Base-by-base conservation (phyloP, 2,888 invertebrate genomes). In the Rhagium mordax region DNA sequence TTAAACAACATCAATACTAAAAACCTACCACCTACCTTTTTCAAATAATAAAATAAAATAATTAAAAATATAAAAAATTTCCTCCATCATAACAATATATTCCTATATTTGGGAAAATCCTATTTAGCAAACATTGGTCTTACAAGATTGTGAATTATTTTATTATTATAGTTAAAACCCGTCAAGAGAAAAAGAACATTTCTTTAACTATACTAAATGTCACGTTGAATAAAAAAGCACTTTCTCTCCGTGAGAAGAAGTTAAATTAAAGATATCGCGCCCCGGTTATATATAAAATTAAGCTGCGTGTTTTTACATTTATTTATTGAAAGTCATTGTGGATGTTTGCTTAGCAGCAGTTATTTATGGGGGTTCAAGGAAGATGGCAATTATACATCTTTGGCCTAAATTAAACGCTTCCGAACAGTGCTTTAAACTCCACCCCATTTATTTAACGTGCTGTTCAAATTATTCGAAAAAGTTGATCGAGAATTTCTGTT, bases 381-480 rank as follows among this genome's bases (percentile, higher is more conserved):
- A 29, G 59, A 59, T 33, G 59, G 59, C 33, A 59, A 59, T 59
- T 27, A 59, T 27, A 33, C 59, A 59, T 59, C 59, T 59, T 59
- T 29, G 33, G 59, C 18, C 16, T 59, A 59, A 59, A 59, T 59
- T 59, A 59, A 59, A 59, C 59, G 59, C 59, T 59, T 33, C 33
- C 16, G 59, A 59, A 59, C 59, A 59, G 6, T 59, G 59, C 29
- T 59, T 24, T 6, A 29, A 59, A 33, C 59, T 59, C 59, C 18
- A 15, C 33, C 59, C 55, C 13, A 55, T 20, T 55, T 24, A 55
- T 59, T 33, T 24, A 15, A 27, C 18, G n/a, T 59, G 16, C 59
- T 15, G 29, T 59, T 16, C 59, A 33, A 59, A 33, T 24, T 33
- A 13, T 59, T 59, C 6, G 33, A 29, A 27, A 57, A 59, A 59